Base-by-base conservation (phyloP, 1,140 invertebrate genomes). In the Brachionus plicatilis region DNA sequence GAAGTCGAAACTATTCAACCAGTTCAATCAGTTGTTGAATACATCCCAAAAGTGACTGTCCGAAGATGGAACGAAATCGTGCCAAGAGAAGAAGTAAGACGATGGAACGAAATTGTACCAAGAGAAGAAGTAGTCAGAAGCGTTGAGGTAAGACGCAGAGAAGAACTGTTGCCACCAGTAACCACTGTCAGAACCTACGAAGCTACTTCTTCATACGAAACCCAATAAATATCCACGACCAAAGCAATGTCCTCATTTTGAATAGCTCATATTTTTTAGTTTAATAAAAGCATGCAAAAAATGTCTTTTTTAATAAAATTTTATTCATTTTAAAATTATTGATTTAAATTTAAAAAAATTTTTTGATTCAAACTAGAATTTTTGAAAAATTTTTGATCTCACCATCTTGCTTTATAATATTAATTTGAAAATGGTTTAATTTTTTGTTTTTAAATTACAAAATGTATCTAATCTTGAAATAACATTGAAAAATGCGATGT, bases 91-190 rank as follows among this genome's bases (percentile, higher is more conserved):
- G 41, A 20, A 17, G 37, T 72, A 20, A 72, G 68, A 72, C 29
- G 68, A 72, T 72, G 68, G 68, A 72, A 72, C 68, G 68, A 72
- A 72, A 72, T 72, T 72, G 68, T 72, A 41, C 68, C 68, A 72
- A 72, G 68, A 43, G 68, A 72, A 72, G 68, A 72, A 43, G 37
- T 72, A 6, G 43, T 72, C 20, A 41, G 68, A 41, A 72, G 37
- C 9, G 68, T 72, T 2, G 68, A 72, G 45, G 68, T 72, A 41
- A 72, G 37, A 72, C 33, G 41, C 17, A 43, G 68, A 43, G 37
- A 37, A 43, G 41, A 43, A 72, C 33, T 72, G 0, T 68, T 41
- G n/a, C 66, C 66, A 68, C 29, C 66, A 68, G 66, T 68, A 68
- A 68, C 66, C 24, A 72, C 37, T 41, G 37, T 43, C 17, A 72